These are phyloP conservation scores for Corydoras sp. DNA, from an alignment of 2,113 vertebrate species.

Conservation along the genomic window DNA sequence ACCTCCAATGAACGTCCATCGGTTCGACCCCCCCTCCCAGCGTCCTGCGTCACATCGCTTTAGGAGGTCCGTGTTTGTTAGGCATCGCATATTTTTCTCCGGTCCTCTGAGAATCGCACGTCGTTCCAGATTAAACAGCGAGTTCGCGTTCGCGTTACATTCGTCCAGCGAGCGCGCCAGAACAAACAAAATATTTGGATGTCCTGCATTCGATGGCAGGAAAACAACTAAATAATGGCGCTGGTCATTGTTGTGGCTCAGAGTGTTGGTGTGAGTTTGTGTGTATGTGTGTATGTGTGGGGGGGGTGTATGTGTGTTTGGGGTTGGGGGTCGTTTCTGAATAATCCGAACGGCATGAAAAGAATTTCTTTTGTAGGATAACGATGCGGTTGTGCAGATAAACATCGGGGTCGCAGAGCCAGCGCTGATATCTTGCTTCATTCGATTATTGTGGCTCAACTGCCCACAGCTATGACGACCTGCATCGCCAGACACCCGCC, in stretches of 20 bases:
- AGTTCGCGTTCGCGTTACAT: conserved; percentile 26
- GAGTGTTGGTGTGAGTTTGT: neutral
- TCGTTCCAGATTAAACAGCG: conserved; percentile 16
- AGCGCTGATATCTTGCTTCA: no score
- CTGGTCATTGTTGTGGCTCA: conserved; percentile 7
- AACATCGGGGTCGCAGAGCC: neutral
- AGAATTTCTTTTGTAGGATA: conserved; percentile 4
- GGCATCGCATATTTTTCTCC: conserved; percentile 16
- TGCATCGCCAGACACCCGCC: no score
- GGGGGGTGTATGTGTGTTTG: neutral
- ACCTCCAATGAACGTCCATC: no score
- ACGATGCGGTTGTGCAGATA: conserved; percentile 4
- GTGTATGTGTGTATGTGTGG: no score
- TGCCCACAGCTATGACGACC: no score
- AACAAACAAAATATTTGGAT: conserved; percentile 16
- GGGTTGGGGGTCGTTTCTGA: neutral
- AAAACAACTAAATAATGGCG: conserved; percentile 24
- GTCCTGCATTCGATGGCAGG: conserved; percentile 12
- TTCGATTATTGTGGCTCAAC: no score
- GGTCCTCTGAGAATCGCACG: conserved; percentile 19
- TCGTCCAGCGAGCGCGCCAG: conserved; percentile 12
- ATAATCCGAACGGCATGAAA: conserved; percentile 9
- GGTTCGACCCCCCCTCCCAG: no score
- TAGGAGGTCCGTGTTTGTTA: neutral
- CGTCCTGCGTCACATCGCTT: no score